phyloP scores from a whole-genome alignment of 2,888 invertebrate genomes.

The Oscheius myriophilus region DNA sequence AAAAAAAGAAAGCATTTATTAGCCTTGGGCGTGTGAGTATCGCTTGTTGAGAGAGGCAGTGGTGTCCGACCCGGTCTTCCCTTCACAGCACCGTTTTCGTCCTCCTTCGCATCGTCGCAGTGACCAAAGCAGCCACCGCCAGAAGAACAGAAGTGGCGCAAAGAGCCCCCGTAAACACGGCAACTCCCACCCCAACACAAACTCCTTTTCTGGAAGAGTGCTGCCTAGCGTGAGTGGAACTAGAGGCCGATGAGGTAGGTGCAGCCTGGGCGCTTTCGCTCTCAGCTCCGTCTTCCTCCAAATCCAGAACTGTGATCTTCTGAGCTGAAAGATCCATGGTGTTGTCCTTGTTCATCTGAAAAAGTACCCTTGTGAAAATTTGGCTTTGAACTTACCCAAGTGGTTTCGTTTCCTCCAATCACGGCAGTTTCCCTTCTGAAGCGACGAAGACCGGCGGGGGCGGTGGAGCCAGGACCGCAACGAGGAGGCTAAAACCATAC shows the following conservation, averaged over 20 bases:
- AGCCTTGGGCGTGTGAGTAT: constrained; percentile 13
- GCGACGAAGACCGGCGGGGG: constrained; percentile 14
- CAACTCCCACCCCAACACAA: constrained; percentile 15
- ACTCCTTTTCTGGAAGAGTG: background rate
- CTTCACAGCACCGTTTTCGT: constrained; percentile 9
- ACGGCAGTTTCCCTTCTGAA: constrained; percentile 18
- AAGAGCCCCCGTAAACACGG: constrained; percentile 9
- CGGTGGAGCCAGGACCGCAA: constrained; percentile 37
- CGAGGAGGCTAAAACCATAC: constrained; percentile 51
- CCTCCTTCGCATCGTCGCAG: constrained; percentile 13
- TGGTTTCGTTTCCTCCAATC: constrained; percentile 11
- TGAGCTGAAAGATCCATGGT: constrained; percentile 69
- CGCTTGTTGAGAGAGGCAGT: constrained; percentile 11
- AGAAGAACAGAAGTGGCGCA: constrained; percentile 14
- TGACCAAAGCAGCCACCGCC: constrained; percentile 8
- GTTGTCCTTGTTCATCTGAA: constrained; percentile 41
- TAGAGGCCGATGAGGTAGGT: background rate
- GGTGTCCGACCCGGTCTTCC: constrained; percentile 7
- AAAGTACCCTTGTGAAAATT: background rate
- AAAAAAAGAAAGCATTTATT: too few relatives aligned
- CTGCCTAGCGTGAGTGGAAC: too few relatives aligned
- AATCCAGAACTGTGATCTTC: constrained; percentile 66
- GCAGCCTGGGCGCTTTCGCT: background rate
- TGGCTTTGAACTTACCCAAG: constrained; percentile 19
- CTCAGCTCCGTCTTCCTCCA: constrained; percentile 56